Conservation (phyloP, 2,797 vertebrate genomes). For the Smutsia temminckii region DNA sequence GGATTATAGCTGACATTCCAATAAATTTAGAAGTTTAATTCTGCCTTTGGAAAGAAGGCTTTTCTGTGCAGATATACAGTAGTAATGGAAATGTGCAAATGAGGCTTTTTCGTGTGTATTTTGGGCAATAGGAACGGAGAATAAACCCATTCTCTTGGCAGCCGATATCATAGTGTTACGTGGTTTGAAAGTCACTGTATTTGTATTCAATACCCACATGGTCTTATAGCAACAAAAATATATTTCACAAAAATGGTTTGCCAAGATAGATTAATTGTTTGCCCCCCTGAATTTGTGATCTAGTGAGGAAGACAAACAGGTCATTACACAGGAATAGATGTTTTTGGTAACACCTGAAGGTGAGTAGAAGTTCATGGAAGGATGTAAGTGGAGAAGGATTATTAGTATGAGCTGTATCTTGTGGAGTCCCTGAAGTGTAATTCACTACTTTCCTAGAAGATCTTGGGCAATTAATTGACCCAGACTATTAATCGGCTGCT, state of each 20-base stretch:
- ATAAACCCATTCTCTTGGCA: neutral
- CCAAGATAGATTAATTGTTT: neutral
- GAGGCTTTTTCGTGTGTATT: neutral
- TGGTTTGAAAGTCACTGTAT: neutral
- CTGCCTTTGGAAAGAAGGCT: neutral
- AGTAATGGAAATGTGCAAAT: neutral
- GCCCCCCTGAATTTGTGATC: neutral
- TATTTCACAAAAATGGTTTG: constrained; percentile 13
- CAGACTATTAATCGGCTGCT: neutral
- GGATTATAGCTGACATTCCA: neutral
- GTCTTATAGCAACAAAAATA: neutral
- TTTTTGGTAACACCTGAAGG: neutral
- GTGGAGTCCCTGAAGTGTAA: neutral
- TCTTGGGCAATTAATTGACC: neutral
- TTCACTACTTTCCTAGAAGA: neutral
- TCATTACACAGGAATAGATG: neutral
- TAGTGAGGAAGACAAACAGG: neutral
- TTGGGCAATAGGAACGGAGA: neutral
- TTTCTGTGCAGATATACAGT: constrained; percentile 1
- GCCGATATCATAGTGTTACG: neutral
- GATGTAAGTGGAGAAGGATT: neutral
- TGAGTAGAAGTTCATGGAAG: neutral
- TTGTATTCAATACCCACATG: neutral
- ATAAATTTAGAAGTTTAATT: neutral
- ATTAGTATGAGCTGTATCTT: neutral